Base-by-base conservation (phyloP, 2,888 invertebrate genomes). In the Napeogenes sylphis region DNA sequence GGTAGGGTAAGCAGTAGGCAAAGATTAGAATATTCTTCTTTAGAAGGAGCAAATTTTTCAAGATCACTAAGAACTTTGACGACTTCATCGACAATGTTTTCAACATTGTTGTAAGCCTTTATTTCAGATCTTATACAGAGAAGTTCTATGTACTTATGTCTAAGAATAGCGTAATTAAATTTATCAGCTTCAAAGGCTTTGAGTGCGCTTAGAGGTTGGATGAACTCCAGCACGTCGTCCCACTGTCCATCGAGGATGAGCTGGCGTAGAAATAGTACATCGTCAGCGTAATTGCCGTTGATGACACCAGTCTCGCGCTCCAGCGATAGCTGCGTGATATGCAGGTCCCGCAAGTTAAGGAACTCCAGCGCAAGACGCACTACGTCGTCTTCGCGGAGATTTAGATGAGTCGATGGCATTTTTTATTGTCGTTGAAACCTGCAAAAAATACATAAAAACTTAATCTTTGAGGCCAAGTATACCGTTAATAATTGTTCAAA, bases 181-280 rank as follows among this genome's bases (percentile, higher is more conserved):
- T 94, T 94, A 74, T 95, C 93, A 80, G 94, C 93, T 82, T 98
- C 95, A 83, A 98, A 98, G 53, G 94, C 93, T 75, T 94, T 94
- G 65, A 95, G 85, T 10, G 94, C 93, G 79, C 96, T 95, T 60
- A 99, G 91, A 0, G 99, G 99, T 87, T 98, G 97, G 65, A 98
- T 96, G 85, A 99, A 99, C 82, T 98, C 98, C 65, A 98, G 90
- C 1, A 97, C 98, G 83, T 98, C 98, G 85, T 99, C 98, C 99
- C 99, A 99, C 87, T 98, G 98, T 21, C 99, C 99, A 83, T 99
- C 99, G 61, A 99, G 93, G 71, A 99, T 98, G 59, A 99, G 93
- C 85, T 98, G 98, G 21, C 98, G 93, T 30, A 99, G 91, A 85
- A 99, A 99, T 56, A 99, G 92, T 47, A 98, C 94, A 85, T 99